Evolutionary conservation across 2,113 vertebrate species (phyloP).

Genomic region (Oncorhynchus keta): DNA sequence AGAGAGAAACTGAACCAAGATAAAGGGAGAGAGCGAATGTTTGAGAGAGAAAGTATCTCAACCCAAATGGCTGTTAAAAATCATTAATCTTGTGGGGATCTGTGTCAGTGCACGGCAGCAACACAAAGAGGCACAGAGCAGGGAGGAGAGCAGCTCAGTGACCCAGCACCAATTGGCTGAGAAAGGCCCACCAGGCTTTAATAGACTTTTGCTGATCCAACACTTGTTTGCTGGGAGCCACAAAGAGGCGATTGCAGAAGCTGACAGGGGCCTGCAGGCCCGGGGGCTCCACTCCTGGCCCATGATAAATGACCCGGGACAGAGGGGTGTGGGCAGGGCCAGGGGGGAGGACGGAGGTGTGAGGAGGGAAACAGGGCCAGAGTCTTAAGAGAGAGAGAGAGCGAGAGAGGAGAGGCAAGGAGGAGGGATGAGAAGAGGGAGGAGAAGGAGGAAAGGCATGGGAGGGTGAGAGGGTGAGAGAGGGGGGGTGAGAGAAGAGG

Average conservation of each 20-base stretch:
- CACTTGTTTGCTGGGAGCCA: slow-evolving; percentile 99
- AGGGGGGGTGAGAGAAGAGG: neutral
- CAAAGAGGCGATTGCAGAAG: slow-evolving; percentile 94
- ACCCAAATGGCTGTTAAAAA: slow-evolving; percentile 81
- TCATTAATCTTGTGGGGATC: slow-evolving; percentile 96
- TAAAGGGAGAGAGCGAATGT: slow-evolving; percentile 38
- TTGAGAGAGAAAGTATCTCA: slow-evolving; percentile 21
- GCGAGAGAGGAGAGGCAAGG: slow-evolving; percentile 3
- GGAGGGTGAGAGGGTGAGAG: neutral
- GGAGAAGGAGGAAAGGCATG: neutral
- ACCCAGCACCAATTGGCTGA: slow-evolving; percentile 99
- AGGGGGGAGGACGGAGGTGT: slow-evolving; percentile 5
- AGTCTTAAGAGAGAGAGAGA: neutral
- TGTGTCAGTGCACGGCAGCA: slow-evolving; percentile 86
- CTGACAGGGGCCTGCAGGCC: slow-evolving; percentile 85
- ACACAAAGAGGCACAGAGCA: slow-evolving; percentile 84
- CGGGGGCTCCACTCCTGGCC: slow-evolving; percentile 81
- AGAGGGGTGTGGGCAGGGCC: neutral
- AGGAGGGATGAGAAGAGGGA: neutral
- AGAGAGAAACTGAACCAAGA: slow-evolving; percentile 9
- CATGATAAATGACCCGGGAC: slow-evolving; percentile 87
- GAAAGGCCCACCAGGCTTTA: slow-evolving; percentile 99
- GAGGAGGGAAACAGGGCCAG: neutral
- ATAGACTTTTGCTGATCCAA: slow-evolving; percentile 99
- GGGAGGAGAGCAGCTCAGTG: slow-evolving; percentile 97